These are phyloP conservation scores for Perca fluviatilis DNA, from an alignment of 2,113 vertebrate genomes.

Conservation along the genomic window DNA sequence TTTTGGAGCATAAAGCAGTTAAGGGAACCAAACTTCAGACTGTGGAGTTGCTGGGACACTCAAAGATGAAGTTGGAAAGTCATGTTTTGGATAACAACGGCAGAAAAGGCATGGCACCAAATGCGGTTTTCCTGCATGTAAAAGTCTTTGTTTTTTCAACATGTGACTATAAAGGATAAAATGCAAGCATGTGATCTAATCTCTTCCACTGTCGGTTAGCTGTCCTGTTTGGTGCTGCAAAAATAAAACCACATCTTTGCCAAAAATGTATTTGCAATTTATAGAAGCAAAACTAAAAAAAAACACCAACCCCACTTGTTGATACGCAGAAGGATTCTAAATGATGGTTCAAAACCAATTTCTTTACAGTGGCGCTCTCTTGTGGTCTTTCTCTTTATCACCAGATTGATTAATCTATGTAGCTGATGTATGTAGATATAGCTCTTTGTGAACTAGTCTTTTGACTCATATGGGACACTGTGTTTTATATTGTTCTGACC, in stretches of 20 bases:
- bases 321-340: not conserved
- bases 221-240: not conserved
- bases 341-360: not conserved
- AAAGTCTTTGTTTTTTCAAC: not conserved
- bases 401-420: no score
- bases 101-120: not conserved
- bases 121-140: not conserved
- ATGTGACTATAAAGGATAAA: not conserved
- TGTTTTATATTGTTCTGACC: not conserved
- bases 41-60: not conserved
- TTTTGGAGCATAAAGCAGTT: not conserved
- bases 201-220: not conserved
- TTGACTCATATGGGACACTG: not conserved
- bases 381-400: conserved; percentile 41
- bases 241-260: no score
- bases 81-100: not conserved
- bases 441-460: not conserved
- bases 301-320: not conserved
- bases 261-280: no score
- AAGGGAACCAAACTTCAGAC: not conserved
- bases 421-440: no score
- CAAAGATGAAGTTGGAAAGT: not conserved
- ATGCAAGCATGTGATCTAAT: not conserved
- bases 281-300: no score
- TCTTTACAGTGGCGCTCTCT: conserved; percentile 55